Percentiles rank a stretch among this genome's conserved stretches.
phyloP scores from a whole-genome alignment of 2,888 invertebrate species.

The Leptopterna dolabrata region DNA sequence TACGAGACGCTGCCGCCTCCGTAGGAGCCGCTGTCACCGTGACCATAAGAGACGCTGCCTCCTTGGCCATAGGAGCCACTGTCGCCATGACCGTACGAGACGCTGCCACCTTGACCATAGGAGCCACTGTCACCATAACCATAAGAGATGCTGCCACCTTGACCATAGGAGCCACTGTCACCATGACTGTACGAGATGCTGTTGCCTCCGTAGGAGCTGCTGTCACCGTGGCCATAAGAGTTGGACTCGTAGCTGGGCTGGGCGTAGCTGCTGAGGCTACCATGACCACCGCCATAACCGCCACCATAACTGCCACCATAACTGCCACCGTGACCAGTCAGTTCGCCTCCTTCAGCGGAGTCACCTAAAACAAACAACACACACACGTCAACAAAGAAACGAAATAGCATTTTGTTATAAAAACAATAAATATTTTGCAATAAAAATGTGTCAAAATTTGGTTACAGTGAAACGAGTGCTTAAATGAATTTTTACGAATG shows the following conservation, averaged over 20 bases:
- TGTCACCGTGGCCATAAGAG: neutral
- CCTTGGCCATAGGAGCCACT: neutral
- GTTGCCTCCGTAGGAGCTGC: neutral
- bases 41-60: neutral
- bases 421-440: too few species aligned
- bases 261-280: neutral
- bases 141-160: too few species aligned
- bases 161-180: too few species aligned
- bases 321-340: neutral
- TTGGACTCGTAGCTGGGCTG: neutral
- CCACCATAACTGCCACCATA: too few species aligned
- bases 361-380: neutral
- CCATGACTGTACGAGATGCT: too few species aligned
- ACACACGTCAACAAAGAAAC: neutral
- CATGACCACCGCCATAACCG: neutral
- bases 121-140: neutral
- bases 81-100: slow-evolving; percentile 42
- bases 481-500: too few species aligned
- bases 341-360: too few species aligned
- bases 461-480: too few species aligned
- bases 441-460: too few species aligned
- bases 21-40: neutral
- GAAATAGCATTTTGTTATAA: too few species aligned
- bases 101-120: neutral
- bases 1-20: neutral